Conservation (phyloP, 2,888 invertebrate species). For the Drosophila sordidula region DNA sequence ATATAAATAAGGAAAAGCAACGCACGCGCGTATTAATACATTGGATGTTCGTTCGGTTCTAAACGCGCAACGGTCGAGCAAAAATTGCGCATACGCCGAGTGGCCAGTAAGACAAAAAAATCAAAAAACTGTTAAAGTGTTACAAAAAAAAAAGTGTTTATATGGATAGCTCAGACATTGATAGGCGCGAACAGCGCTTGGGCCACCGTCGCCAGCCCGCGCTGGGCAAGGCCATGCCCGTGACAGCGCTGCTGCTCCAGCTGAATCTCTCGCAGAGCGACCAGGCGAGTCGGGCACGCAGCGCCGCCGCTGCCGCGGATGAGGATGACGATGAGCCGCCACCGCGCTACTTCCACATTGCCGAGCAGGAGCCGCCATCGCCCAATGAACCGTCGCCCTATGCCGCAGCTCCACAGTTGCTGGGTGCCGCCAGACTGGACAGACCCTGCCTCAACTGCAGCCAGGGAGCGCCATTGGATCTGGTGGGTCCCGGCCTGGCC, state of each 20-base stretch:
- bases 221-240: conserved; percentile 84
- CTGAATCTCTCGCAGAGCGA: conserved; percentile 57
- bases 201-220: conserved; percentile 83
- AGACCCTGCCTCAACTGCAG: conserved; percentile 77
- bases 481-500: conserved; percentile 43
- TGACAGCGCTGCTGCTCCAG: conserved; percentile 82
- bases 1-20: conserved; percentile 85
- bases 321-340: conserved; percentile 74
- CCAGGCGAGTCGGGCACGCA: conserved; percentile 51
- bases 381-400: conserved; percentile 44
- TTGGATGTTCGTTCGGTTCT: conserved; percentile 64
- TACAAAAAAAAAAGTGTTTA: conserved; percentile 7
- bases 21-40: conserved; percentile 80
- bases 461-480: conserved; percentile 47
- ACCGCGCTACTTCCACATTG: conserved; percentile 73
- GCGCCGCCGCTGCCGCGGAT: conserved; percentile 44
- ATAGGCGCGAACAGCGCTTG: conserved; percentile 48
- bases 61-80: conserved; percentile 49
- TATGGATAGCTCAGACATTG: conserved; percentile 35
- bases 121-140: background rate
- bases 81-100: conserved; percentile 57
- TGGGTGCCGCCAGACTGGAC: conserved; percentile 53
- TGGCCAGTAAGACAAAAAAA: conserved; percentile 19
- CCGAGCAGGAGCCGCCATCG: conserved; percentile 49
- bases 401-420: conserved; percentile 21